These are phyloP conservation scores for Tetragnatha versicolor DNA, from an alignment of 1,140 invertebrate species.

Conservation along the genomic window DNA sequence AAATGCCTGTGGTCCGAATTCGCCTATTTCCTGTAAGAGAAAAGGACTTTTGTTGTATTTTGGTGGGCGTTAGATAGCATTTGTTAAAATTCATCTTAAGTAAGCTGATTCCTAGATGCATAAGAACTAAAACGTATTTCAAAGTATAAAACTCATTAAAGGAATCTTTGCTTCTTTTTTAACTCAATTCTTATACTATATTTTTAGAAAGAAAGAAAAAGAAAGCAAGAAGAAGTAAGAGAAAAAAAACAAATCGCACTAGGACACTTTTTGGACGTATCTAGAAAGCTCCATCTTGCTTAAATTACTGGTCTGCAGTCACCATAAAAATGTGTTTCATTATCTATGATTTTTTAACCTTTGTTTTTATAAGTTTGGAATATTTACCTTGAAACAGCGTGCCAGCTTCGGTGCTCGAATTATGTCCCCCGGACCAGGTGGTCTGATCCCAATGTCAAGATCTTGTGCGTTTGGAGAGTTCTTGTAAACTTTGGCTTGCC, in stretches of 20 bases:
- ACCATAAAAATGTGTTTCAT: too few relatives aligned
- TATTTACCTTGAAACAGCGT: conserved; percentile 59
- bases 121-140: too few relatives aligned
- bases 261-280: not conserved
- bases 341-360: too few relatives aligned
- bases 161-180: too few relatives aligned
- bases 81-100: not conserved
- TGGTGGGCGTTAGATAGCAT: too few relatives aligned
- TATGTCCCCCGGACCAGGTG: conserved; percentile 63
- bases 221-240: not conserved
- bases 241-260: not conserved
- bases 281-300: not conserved
- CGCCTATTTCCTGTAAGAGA: conserved; percentile 59
- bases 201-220: not conserved
- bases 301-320: too few relatives aligned
- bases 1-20: conserved; percentile 62
- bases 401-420: conserved; percentile 63
- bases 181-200: too few relatives aligned
- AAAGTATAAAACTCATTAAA: too few relatives aligned
- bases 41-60: too few relatives aligned
- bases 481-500: not conserved
- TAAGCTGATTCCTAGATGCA: too few relatives aligned
- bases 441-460: conserved; percentile 57
- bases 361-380: too few relatives aligned
- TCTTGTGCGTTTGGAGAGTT: conserved; percentile 31